A percentile compares a stretch with the other conserved stretches of the same genome.
Conservation (phyloP, 2,888 invertebrate species). For the Physocephala rufipes region DNA sequence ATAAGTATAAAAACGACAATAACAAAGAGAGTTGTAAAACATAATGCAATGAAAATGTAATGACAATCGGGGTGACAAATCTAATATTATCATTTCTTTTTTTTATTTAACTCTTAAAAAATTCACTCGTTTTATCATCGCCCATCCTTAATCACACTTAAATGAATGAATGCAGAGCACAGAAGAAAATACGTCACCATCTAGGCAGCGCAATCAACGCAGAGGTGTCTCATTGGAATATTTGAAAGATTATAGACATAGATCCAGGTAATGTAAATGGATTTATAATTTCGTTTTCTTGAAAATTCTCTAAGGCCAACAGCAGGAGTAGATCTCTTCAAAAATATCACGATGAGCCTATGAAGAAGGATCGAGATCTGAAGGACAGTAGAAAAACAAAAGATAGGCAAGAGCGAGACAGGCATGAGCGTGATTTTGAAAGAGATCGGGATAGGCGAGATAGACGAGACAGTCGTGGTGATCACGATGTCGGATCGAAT, state of each 20-base stretch:
- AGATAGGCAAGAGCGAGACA: slow-evolving; percentile 49
- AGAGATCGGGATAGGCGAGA: slow-evolving; percentile 52
- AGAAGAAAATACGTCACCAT: slow-evolving; percentile 13
- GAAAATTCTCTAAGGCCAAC: slow-evolving; percentile 54
- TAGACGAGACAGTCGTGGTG: slow-evolving; percentile 46
- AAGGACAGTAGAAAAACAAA: slow-evolving; percentile 56
- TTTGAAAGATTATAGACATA: slow-evolving; percentile 44
- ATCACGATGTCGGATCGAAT: slow-evolving; percentile 45
- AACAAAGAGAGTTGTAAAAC: slow-evolving; percentile 21
- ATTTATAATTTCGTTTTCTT: slow-evolving; percentile 6
- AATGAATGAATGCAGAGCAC: slow-evolving; percentile 17
- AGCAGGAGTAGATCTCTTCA: slow-evolving; percentile 59
- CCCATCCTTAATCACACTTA: slow-evolving; percentile 46
- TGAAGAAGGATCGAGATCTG: slow-evolving; percentile 47
- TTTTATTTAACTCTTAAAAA: slow-evolving; percentile 58
- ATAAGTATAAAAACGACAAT: slow-evolving; percentile 33
- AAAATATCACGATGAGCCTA: slow-evolving; percentile 47
- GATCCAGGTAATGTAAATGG: slow-evolving; percentile 48
- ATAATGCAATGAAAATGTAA: slow-evolving; percentile 19
- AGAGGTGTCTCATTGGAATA: slow-evolving; percentile 42
- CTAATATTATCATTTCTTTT: slow-evolving; percentile 64
- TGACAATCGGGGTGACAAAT: slow-evolving; percentile 56
- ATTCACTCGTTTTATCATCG: slow-evolving; percentile 48
- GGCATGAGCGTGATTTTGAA: slow-evolving; percentile 62
- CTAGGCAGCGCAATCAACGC: background rate